These are phyloP conservation scores for Cacatua alba DNA, from an alignment of 2,113 vertebrate species.

Conservation along the genomic window DNA sequence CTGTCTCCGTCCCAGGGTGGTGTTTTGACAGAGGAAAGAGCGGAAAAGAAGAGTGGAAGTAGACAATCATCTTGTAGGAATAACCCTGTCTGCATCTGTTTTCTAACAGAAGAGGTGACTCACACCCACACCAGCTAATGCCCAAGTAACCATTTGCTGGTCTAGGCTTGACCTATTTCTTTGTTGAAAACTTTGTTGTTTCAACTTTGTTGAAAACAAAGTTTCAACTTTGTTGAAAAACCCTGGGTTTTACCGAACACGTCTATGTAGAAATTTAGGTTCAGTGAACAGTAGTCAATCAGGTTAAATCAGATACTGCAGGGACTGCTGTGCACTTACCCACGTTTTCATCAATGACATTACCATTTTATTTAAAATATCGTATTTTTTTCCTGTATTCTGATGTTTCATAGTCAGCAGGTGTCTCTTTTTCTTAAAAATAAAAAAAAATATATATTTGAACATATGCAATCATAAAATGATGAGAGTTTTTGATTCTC, in stretches of 20 bases:
- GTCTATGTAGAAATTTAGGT: not conserved
- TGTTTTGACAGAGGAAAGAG: not conserved
- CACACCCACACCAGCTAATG: not conserved
- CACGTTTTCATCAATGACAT: not conserved
- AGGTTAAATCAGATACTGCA: not conserved
- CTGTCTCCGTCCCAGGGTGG: not conserved
- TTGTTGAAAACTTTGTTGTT: too few species aligned
- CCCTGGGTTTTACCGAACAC: not conserved
- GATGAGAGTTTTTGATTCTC: not conserved
- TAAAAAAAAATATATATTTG: not conserved
- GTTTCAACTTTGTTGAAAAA: not conserved
- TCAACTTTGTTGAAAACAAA: not conserved
- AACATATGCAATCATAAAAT: not conserved
- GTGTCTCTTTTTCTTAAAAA: not conserved
- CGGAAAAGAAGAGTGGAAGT: not conserved
- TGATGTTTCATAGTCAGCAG: not conserved
- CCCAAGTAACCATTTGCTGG: rapidly evolving
- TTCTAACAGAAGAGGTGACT: not conserved
- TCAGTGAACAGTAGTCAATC: not conserved
- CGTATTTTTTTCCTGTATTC: not conserved
- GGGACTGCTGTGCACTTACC: not conserved
- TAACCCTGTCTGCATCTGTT: not conserved
- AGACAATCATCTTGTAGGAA: rapidly evolving
- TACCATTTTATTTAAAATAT: not conserved
- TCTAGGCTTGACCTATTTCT: not conserved